Evolutionary conservation across 2,888 invertebrate genomes (phyloP).

Genomic region (Cephus nigrinus): DNA sequence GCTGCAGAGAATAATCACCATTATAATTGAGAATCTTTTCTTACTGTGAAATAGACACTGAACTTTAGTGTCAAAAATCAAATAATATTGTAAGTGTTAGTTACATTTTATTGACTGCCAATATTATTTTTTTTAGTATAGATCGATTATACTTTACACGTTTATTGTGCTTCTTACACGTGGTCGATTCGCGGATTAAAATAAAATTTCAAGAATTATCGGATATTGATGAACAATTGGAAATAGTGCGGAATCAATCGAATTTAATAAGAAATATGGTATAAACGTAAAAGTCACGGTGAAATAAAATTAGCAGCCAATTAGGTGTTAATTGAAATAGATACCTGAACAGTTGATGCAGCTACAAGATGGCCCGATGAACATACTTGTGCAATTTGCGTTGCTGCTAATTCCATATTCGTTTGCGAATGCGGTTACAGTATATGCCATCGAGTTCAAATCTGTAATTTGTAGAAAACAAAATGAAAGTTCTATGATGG

Average conservation of each 20-base stretch:
- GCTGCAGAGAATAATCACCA: neutral
- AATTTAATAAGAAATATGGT: neutral
- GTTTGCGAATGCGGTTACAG: neutral
- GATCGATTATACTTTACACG: neutral
- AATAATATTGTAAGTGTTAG: neutral
- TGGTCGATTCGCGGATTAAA: neutral
- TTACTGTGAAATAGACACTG: neutral
- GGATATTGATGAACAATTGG: neutral
- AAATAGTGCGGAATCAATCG: neutral
- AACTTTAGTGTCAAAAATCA: neutral
- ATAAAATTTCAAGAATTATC: neutral
- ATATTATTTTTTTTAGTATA: neutral
- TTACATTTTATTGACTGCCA: neutral
- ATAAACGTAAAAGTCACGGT: neutral
- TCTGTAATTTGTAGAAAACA: slow-evolving; percentile 6
- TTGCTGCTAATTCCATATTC: neutral
- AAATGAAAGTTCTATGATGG: neutral
- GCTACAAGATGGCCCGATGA: neutral
- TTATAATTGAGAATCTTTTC: neutral
- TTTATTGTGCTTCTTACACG: neutral
- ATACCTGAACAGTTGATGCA: neutral
- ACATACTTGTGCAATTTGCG: neutral
- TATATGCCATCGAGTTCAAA: neutral
- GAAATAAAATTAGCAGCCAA: neutral
- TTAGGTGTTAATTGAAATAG: neutral